Percentiles rank a stretch among this genome's conserved stretches.
These are phyloP conservation scores for Alaudala cheleensis DNA, from an alignment of 2,113 vertebrate species.

Conservation along the genomic window DNA sequence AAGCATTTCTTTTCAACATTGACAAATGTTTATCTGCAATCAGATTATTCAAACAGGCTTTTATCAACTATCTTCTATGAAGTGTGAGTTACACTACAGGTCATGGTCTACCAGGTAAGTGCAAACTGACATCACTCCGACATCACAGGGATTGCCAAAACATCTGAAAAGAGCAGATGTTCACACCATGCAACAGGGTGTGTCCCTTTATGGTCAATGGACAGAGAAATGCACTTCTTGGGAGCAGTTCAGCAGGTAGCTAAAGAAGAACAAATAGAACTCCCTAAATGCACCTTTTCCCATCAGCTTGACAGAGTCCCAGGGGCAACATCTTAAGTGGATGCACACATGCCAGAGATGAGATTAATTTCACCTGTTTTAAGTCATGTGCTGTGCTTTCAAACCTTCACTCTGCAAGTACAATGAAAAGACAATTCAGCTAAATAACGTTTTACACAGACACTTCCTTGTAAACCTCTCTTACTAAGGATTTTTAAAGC, in stretches of 20 bases:
- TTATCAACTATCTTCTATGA: background rate
- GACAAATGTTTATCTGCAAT: background rate
- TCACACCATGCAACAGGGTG: background rate
- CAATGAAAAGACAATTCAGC: background rate
- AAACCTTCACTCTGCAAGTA: background rate
- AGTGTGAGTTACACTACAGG: background rate
- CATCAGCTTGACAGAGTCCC: background rate
- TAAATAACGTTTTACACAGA: background rate
- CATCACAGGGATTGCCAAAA: background rate
- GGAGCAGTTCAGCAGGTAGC: background rate
- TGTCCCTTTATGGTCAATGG: background rate
- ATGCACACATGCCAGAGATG: accelerated
- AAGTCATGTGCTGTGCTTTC: background rate
- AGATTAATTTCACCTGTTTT: background rate
- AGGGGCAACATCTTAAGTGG: background rate
- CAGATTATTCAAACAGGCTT: background rate
- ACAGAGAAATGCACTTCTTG: background rate
- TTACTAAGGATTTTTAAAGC: background rate
- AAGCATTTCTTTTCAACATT: background rate
- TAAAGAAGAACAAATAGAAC: background rate
- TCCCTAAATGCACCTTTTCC: background rate
- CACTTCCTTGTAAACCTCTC: background rate
- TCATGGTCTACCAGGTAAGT: background rate
- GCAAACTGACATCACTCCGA: background rate
- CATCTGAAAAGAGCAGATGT: background rate